Base-by-base conservation (phyloP, 2,888 invertebrate species). In the Rhagium mordax region DNA sequence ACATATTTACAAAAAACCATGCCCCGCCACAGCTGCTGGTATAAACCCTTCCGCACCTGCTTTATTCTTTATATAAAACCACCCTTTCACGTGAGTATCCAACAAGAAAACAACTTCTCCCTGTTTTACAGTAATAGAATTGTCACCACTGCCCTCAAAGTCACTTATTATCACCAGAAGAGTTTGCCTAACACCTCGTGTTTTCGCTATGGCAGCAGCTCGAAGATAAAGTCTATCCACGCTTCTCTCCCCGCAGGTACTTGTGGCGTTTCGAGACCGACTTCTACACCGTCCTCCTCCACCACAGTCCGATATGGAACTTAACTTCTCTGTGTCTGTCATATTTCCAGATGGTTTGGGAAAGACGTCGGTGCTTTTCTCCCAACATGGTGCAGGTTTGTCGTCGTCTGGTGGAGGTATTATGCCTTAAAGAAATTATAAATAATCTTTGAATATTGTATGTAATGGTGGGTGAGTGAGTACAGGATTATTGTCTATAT, bases 271-370 rank as follows among this genome's bases (percentile, higher is more conserved):
- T 71, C 85, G 75, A 18, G 86, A 80, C 71, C 86, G 72, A 18
- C 48, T 66, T 8, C 74, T 74, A 33, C 78, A 74, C 4, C 77
- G 24, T 27, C 68, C 51, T 21, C 90, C 89, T 71, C 91, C 89
- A 16, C 93, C 92, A 71, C 92, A 92, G 83, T 94, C 94, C 0
- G 94, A 94, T 53, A 92, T 91, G 0, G 93, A 86, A 62, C 86
- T 86, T 8, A 90, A 78, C 82, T 95, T 95, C 83, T 95, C 95
- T 7, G 91, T 93, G 86, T 95, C 95, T 0, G 95, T 95, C 88
- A 94, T 92, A 85, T 95, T 95, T 15, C 95, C 94, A 76, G 94
- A 92, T 0, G 95, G 95, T 64, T 92, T 92, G 1, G 95, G 95
- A 85, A 95, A 95, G 70, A 95, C 92, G 85, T 95, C 95, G 0